These are phyloP conservation scores for Tringa solitaria DNA, from an alignment of 2,113 vertebrate species.

Conservation along the genomic window DNA sequence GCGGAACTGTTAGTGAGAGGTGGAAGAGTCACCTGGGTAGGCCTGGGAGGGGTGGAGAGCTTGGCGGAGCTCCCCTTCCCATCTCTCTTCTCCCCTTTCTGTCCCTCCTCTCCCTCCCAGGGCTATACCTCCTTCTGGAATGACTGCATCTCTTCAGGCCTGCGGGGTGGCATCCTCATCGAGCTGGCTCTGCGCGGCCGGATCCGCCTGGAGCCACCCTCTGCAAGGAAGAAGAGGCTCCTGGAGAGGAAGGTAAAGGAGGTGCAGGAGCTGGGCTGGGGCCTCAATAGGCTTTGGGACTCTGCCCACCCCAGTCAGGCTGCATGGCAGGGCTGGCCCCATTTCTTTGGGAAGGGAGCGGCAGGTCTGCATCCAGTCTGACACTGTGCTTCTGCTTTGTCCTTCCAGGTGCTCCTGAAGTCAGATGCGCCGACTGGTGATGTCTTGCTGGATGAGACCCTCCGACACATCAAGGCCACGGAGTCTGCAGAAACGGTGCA, in stretches of 20 bases:
- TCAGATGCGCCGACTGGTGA: slow-evolving; percentile 80
- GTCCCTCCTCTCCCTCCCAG: slow-evolving; percentile 6
- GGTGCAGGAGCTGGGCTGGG: neutral
- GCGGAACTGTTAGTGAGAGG: neutral
- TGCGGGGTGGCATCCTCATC: slow-evolving; percentile 80
- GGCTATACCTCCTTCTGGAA: slow-evolving; percentile 88
- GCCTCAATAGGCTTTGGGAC: fast-evolving
- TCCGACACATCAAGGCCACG: slow-evolving; percentile 82
- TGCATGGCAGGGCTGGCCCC: fast-evolving
- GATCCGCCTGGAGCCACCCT: slow-evolving; percentile 74
- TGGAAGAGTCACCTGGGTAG: neutral
- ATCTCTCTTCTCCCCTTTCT: neutral
- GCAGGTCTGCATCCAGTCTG: neutral
- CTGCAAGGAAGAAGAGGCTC: slow-evolving; percentile 75
- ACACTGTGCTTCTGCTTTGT: fast-evolving
- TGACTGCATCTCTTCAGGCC: slow-evolving; percentile 85
- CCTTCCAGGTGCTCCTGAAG: slow-evolving; percentile 77
- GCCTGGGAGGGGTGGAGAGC: too few relatives aligned
- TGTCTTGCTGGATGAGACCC: slow-evolving; percentile 82
- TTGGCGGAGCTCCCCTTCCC: neutral
- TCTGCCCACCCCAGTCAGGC: neutral
- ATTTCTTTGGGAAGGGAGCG: fast-evolving
- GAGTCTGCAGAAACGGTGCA: slow-evolving; percentile 77
- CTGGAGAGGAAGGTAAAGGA: slow-evolving; percentile 79
- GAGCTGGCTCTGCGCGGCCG: slow-evolving; percentile 80